phyloP scores from a whole-genome alignment of 2,113 vertebrate species.

The Strix uralensis region DNA sequence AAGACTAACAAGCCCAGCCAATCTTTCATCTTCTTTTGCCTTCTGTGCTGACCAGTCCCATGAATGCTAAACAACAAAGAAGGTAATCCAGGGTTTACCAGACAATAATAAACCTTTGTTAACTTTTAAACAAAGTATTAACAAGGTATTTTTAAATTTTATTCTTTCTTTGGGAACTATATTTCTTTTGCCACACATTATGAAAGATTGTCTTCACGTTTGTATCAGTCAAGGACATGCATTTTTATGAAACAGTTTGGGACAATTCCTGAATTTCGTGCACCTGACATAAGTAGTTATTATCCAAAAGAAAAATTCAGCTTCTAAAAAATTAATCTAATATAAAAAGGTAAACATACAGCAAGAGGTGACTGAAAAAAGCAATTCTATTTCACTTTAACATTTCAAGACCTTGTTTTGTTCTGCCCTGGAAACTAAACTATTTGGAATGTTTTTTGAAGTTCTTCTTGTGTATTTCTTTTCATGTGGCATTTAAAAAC shows the following conservation, averaged over 20 bases:
- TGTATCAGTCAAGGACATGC: neutral
- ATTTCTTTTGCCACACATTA: neutral
- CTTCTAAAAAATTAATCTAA: neutral
- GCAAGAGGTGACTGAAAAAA: neutral
- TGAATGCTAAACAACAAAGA: neutral
- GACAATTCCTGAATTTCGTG: neutral
- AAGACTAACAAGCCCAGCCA: neutral
- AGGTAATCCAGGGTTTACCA: neutral
- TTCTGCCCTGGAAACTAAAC: neutral
- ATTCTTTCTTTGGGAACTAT: neutral
- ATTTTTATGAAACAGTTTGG: neutral
- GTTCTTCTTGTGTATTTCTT: neutral
- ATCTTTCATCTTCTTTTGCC: neutral
- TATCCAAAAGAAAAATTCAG: neutral
- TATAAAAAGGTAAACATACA: neutral
- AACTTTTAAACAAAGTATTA: too few relatives aligned
- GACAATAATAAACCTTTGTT: neutral
- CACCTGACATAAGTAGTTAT: neutral
- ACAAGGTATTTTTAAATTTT: neutral
- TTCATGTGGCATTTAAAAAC: neutral
- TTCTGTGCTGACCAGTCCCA: neutral
- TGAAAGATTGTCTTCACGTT: neutral
- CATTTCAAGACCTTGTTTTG: neutral
- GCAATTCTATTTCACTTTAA: neutral
- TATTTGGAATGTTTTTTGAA: neutral